phyloP scores from a whole-genome alignment of 2,888 invertebrate species.

The Dolichopus griseipennis region DNA sequence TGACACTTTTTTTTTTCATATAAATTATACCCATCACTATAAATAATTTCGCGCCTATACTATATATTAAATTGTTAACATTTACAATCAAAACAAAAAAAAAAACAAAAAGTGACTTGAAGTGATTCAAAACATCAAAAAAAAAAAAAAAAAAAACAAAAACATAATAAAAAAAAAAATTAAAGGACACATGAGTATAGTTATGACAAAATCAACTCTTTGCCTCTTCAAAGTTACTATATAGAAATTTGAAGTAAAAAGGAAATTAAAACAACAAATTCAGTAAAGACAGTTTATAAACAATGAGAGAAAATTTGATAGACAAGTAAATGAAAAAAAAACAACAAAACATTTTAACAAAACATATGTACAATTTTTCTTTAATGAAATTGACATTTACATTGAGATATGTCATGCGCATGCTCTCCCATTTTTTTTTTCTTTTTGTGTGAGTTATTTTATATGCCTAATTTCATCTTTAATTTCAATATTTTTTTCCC shows the following conservation, averaged over 20 bases:
- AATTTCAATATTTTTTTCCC: not conserved
- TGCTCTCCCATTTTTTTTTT: not conserved
- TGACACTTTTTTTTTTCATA: not conserved
- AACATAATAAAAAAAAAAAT: no score
- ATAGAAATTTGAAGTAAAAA: no score
- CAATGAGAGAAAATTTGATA: not conserved
- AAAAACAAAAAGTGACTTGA: not conserved
- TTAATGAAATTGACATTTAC: conserved; percentile 4
- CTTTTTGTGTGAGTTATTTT: not conserved
- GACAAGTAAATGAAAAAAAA: not conserved
- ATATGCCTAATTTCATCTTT: no score
- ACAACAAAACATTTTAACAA: not conserved
- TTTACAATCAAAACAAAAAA: not conserved
- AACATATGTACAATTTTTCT: not conserved
- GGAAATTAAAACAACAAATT: not conserved
- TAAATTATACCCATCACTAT: not conserved
- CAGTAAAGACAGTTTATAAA: not conserved
- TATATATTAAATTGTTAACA: not conserved
- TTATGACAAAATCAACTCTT: no score
- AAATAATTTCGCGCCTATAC: not conserved
- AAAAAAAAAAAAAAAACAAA: no score
- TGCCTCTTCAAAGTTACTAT: no score
- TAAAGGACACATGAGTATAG: no score
- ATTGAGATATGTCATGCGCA: not conserved
- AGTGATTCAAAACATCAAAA: no score